Evolutionary conservation across 2,113 vertebrate genomes (phyloP).

Genomic region (Bostrychus sinensis): DNA sequence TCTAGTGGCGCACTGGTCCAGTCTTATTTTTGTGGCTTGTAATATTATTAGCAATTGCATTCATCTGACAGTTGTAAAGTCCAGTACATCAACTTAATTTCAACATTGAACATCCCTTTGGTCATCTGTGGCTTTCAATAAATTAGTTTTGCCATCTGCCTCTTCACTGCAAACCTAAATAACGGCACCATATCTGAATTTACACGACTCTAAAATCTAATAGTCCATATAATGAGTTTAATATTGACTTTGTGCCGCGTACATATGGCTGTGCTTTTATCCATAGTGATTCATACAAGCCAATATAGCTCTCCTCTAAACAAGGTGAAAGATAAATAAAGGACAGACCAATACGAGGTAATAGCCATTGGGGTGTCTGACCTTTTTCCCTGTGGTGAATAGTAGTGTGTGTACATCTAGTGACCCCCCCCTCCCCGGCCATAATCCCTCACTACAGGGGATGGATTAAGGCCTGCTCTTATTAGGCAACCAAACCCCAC

Average conservation of each 20-base stretch:
- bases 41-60: too few relatives aligned
- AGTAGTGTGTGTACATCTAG: slow-evolving; percentile 46
- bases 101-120: too few relatives aligned
- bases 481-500: too few relatives aligned
- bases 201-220: slow-evolving; percentile 16
- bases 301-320: slow-evolving; percentile 48
- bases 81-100: too few relatives aligned
- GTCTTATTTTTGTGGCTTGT: too few relatives aligned
- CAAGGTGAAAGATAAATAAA: slow-evolving; percentile 62
- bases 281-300: slow-evolving; percentile 13
- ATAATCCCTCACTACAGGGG: slow-evolving; percentile 74
- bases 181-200: neutral
- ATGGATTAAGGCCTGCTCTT: slow-evolving; percentile 73
- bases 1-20: too few relatives aligned
- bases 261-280: slow-evolving; percentile 15
- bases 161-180: neutral
- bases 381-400: slow-evolving; percentile 52
- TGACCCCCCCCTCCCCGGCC: slow-evolving; percentile 49
- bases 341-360: slow-evolving; percentile 55
- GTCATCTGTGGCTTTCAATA: neutral
- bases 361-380: slow-evolving; percentile 46
- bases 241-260: slow-evolving; percentile 29
- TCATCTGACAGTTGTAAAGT: too few relatives aligned
- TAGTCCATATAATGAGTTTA: slow-evolving; percentile 27
- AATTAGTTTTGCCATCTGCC: neutral